A percentile compares a stretch with the other conserved stretches of the same genome.
Evolutionary conservation across 2,888 invertebrate species (phyloP).

Genomic region (Congeria kusceri): DNA sequence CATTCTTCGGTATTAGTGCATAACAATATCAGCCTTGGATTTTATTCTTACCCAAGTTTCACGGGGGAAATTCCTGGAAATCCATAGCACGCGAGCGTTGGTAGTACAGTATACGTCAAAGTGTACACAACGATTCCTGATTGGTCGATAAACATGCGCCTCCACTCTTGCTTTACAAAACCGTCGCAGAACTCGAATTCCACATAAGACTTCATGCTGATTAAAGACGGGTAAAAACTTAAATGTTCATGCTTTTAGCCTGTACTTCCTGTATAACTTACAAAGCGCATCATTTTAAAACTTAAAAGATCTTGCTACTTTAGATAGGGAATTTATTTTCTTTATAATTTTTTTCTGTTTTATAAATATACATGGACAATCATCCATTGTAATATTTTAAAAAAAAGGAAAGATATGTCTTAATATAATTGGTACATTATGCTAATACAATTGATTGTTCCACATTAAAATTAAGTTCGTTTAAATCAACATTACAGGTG

Average conservation of each 20-base stretch:
- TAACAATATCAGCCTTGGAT: constrained; percentile 11
- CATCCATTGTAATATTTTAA: too few relatives aligned
- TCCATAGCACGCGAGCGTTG: not conserved
- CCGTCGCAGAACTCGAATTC: not conserved
- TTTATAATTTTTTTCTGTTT: too few relatives aligned
- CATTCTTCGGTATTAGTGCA: constrained; percentile 13
- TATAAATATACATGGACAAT: too few relatives aligned
- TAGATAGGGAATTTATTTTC: too few relatives aligned
- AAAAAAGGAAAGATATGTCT: too few relatives aligned
- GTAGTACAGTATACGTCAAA: constrained; percentile 17
- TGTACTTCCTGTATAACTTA: too few relatives aligned
- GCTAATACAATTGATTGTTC: too few relatives aligned
- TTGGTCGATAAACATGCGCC: not conserved
- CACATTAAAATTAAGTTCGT: too few relatives aligned
- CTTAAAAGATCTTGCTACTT: too few relatives aligned
- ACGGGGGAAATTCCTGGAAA: not conserved
- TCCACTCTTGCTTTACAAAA: not conserved
- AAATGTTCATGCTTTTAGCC: too few relatives aligned
- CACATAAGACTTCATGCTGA: not conserved
- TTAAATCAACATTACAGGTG: not conserved
- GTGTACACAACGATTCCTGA: constrained; percentile 2
- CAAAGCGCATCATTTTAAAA: too few relatives aligned
- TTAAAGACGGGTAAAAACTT: not conserved
- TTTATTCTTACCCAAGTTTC: constrained; percentile 18
- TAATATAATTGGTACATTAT: too few relatives aligned